phyloP scores from a whole-genome alignment of 2,888 invertebrate genomes.

The Drosophila borborema region DNA sequence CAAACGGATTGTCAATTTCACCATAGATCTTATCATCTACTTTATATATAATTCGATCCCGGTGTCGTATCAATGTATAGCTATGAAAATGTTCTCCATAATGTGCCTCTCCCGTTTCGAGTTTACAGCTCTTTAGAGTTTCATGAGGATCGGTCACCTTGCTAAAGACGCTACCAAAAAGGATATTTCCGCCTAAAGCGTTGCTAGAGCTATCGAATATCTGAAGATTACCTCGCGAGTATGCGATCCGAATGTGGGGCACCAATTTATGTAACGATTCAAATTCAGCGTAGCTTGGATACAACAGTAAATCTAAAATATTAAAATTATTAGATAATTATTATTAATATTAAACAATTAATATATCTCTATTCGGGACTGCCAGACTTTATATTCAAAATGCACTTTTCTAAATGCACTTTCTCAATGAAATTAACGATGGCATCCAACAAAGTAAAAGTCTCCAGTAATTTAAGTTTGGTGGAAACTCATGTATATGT shows the following conservation, averaged over 20 bases:
- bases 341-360: background rate
- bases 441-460: no score
- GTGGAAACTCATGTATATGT: no score
- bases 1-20: conserved; percentile 14
- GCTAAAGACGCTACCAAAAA: conserved; percentile 29
- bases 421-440: no score
- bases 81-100: conserved; percentile 39
- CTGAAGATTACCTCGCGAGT: conserved; percentile 32
- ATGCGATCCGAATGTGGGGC: conserved; percentile 31
- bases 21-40: conserved; percentile 33
- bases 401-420: no score
- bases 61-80: conserved; percentile 46
- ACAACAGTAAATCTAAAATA: conserved; percentile 36
- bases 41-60: conserved; percentile 39
- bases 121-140: background rate
- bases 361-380: background rate
- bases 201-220: background rate
- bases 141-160: background rate
- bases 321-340: background rate
- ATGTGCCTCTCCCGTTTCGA: background rate
- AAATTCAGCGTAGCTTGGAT: background rate
- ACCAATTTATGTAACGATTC: rapidly evolving
- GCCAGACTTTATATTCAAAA: no score
- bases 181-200: conserved; percentile 20
- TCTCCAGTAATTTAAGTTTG: no score